Percentiles rank a stretch among this genome's conserved stretches.
phyloP scores from a whole-genome alignment of 2,113 vertebrate species.

The Malurus alboscapulatus region DNA sequence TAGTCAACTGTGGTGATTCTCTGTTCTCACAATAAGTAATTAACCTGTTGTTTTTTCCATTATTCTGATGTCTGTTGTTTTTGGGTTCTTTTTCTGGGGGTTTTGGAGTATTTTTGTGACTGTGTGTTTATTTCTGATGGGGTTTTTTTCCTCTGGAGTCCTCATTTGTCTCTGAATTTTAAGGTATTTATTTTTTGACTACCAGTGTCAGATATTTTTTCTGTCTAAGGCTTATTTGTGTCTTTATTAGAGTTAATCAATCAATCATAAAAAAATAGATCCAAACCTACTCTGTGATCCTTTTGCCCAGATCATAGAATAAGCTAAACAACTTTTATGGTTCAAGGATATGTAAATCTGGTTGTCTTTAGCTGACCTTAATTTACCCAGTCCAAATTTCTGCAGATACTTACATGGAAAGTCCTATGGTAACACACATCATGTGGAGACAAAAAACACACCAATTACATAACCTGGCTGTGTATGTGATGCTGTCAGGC shows the following conservation, averaged over 20 bases:
- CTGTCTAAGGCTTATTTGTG: neutral
- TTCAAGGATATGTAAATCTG: neutral
- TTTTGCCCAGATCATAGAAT: neutral
- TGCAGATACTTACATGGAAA: neutral
- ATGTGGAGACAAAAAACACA: neutral
- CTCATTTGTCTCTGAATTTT: neutral
- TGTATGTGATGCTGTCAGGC: neutral
- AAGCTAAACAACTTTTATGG: neutral
- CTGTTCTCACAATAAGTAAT: neutral
- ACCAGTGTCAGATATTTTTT: neutral
- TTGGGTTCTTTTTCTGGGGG: neutral
- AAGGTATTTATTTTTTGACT: neutral
- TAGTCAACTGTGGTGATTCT: neutral
- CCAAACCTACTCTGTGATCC: neutral
- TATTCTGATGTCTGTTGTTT: neutral
- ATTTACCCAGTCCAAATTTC: neutral
- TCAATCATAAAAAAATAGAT: neutral
- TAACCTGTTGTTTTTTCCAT: neutral
- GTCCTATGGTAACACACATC: neutral
- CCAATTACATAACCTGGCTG: neutral
- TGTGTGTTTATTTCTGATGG: neutral
- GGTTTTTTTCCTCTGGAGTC: neutral
- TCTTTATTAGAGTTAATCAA: neutral
- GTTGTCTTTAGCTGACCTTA: neutral
- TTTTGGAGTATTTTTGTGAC: neutral